A percentile compares a stretch with the other conserved stretches of the same genome.
Evolutionary conservation across 1,140 invertebrate species (phyloP).

Genomic region (Drosophila saltans): DNA sequence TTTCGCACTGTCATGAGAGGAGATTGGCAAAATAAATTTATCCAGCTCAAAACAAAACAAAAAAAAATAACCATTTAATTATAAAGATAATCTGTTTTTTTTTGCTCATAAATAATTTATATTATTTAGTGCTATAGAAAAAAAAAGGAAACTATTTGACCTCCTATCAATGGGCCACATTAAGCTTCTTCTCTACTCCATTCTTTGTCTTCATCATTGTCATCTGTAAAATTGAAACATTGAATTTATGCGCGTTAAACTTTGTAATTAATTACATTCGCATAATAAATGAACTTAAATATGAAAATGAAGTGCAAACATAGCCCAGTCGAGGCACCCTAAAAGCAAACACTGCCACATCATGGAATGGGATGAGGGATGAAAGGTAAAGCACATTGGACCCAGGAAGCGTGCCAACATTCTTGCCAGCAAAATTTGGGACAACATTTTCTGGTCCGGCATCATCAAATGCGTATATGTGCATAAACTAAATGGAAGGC

Average conservation of each 20-base stretch:
- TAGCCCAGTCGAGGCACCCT: conserved; percentile 16
- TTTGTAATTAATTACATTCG: conserved; percentile 77
- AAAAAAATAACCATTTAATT: too few species aligned
- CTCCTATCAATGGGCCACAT: conserved; percentile 33
- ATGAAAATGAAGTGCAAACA: conserved; percentile 77
- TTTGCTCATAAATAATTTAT: too few species aligned
- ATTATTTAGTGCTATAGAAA: not conserved
- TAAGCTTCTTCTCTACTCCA: conserved; percentile 8
- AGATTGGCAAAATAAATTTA: too few species aligned
- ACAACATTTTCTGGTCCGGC: conserved; percentile 9
- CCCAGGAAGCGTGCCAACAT: not conserved
- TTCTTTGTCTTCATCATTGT: conserved; percentile 17
- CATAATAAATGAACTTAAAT: conserved; percentile 80
- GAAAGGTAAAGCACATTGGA: not conserved
- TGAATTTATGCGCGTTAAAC: conserved; percentile 65
- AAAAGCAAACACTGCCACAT: conserved; percentile 14
- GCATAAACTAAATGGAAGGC: conserved; percentile 13
- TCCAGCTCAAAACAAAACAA: too few species aligned
- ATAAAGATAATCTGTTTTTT: too few species aligned
- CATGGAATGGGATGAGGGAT: not conserved
- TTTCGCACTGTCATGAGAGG: too few species aligned
- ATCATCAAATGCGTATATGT: conserved; percentile 38
- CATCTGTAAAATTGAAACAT: conserved; percentile 45
- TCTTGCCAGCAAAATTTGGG: conserved; percentile 11
- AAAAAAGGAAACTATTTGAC: conserved; percentile 27